Base-by-base conservation (phyloP, 2,888 invertebrate genomes). In the Teinopalpus imperialis region DNA sequence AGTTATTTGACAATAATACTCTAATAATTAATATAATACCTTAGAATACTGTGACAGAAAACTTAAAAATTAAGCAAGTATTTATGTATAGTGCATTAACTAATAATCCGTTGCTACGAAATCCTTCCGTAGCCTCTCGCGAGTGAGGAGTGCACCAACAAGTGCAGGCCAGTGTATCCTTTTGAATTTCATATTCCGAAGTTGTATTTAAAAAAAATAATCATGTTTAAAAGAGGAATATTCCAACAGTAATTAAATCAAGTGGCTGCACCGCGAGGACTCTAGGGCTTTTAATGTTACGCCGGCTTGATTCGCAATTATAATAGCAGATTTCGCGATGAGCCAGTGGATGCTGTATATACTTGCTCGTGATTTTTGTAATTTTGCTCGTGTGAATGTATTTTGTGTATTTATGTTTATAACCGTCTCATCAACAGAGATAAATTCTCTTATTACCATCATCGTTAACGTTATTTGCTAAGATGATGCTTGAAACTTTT, bases 241-340 rank as follows among this genome's bases (percentile, higher is more conserved):
- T 39, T 39, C 9, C 45, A n/a, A 9, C 27, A 34, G 45, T 45
- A 32, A 45, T 45, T 45, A 45, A 45, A 39, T 45, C 45, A 45
- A 45, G 45, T 39, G 26, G 21, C 31, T 37, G 44, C 36, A 24
- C 23, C 23, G 36, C 24, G 31, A 44, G 37, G 44, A 44, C 31
- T 23, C 44, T 20, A 24, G 21, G 23, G 14, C 13, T 23, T 39
- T 27, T 26, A 20, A 40, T 13, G 20, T 10, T 34, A 39, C 44
- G 21, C 20, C 37, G 37, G 27, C 34, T 37, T 44, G 31, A 31
- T 31, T 32, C 39, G 32, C 27, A 45, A 39, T 45, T 40, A 40
- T 45, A 40, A 40, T 45, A 45, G 34, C 32, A 40, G 39, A 45
- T 45, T 44, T 44, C 8, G 31, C 26, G 24, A 32, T 39, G 37